These are phyloP conservation scores for Copidosoma floridanum DNA, from an alignment of 1,140 invertebrate genomes.

Conservation along the genomic window DNA sequence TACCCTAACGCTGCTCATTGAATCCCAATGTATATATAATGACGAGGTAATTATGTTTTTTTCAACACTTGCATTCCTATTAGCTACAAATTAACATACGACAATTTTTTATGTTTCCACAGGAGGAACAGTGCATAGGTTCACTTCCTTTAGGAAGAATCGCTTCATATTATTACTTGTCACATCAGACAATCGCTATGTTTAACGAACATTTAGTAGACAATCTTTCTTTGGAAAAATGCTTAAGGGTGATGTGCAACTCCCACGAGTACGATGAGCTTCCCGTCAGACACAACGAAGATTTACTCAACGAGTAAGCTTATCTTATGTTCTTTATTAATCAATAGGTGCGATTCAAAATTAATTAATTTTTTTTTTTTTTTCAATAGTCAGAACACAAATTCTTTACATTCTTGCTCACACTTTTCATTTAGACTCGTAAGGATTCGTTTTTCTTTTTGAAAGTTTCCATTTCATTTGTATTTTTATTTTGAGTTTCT, in stretches of 20 bases:
- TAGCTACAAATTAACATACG: too few species aligned
- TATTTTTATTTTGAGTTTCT: too few species aligned
- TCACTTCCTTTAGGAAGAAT: slow-evolving; percentile 90
- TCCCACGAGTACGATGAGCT: slow-evolving; percentile 90
- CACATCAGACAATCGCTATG: slow-evolving; percentile 84
- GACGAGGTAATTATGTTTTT: slow-evolving; percentile 50
- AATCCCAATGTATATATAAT: slow-evolving; percentile 75
- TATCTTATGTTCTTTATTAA: slow-evolving; percentile 18
- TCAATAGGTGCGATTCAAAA: slow-evolving; percentile 17
- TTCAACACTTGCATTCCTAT: too few species aligned
- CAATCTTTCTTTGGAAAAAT: slow-evolving; percentile 68
- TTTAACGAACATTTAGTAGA: slow-evolving; percentile 71
- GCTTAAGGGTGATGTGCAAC: slow-evolving; percentile 80
- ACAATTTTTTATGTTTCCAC: slow-evolving; percentile 12
- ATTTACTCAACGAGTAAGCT: slow-evolving; percentile 85
- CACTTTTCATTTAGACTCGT: too few species aligned
- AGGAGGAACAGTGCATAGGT: slow-evolving; percentile 70
- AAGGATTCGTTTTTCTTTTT: too few species aligned
- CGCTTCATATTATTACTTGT: slow-evolving; percentile 96
- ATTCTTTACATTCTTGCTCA: too few species aligned
- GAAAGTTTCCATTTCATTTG: too few species aligned
- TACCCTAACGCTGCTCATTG: slow-evolving; percentile 69
- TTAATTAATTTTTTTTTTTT: not conserved
- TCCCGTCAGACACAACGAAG: slow-evolving; percentile 98
- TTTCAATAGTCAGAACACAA: not conserved